Base-by-base conservation (phyloP, 2,113 vertebrate species). In the Rynchops niger region DNA sequence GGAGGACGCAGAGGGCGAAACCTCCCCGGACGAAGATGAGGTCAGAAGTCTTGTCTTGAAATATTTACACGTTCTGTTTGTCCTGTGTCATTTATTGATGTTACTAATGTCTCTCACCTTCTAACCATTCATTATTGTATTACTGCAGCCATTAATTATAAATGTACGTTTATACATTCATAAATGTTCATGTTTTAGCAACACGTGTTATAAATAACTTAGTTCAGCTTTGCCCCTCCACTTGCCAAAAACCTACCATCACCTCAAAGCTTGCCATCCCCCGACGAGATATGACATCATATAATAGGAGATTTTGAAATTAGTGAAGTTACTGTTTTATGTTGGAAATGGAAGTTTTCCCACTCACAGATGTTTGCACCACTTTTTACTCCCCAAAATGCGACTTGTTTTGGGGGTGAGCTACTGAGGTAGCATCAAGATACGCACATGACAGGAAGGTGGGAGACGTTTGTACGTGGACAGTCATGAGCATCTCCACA, bases 1-100 rank as follows among this genome's bases (percentile, higher is more conserved):
- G 53, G 67, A 96, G 19, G 70, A 92, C 71, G 15, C 59, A 95
- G 62, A 95, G 85, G 38, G 23, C 2, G 36, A 97, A 62, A 61
- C 5, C 23, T 69, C 62, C 66, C 97, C 86, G 0, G 97, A 98
- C 0, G 95, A 97, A 36, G 92, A 97, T 59, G 91, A 97, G 97
- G 96, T 97, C 61, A 96, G 96, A 79, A 90, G 16, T 23, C n/a
- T 89, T 10, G 0, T 22, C 23, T 36, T 80, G 32, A 93, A 81
- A 43, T 52, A 86, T 12, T 87, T 65, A 22, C 8, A 20, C 55
- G 61, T 82, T 53, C 38, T 47, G 25, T 74, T 93, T 93, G 32
- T 90, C 21, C 23, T 62, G 8, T 59, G 7, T 67, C 22, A 62
- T 38, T 69, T 77, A 40, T 13, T 25, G 36, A 11, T n/a, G 15